Percentiles rank a stretch among this genome's conserved stretches.
Conservation (phyloP, 2,888 invertebrate species). For the Eupithecia subumbrata region DNA sequence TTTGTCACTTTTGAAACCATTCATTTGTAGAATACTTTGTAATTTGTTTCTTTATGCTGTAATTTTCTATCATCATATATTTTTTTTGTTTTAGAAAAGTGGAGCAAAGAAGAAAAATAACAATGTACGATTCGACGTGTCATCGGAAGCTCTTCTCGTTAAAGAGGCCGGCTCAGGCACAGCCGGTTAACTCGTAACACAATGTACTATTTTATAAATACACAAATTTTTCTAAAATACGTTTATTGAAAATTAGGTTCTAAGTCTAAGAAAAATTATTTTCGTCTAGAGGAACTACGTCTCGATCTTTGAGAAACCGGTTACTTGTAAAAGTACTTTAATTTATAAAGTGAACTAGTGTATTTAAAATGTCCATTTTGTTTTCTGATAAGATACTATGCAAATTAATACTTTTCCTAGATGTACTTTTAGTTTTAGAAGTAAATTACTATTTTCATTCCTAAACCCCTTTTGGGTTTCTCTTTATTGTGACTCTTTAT, state of each 20-base stretch:
- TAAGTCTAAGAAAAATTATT: slow-evolving; percentile 27
- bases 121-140: slow-evolving; percentile 72
- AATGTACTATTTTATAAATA: slow-evolving; percentile 8
- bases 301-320: not conserved
- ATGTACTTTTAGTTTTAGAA: slow-evolving; percentile 16
- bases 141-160: slow-evolving; percentile 67
- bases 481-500: slow-evolving; percentile 18
- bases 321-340: not conserved
- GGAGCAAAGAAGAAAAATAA: slow-evolving; percentile 73
- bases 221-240: slow-evolving; percentile 10
- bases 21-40: not conserved
- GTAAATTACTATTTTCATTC: slow-evolving; percentile 30
- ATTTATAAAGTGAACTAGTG: slow-evolving; percentile 2
- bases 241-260: slow-evolving; percentile 35
- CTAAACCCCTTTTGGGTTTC: slow-evolving; percentile 26
- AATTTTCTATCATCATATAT: no score
- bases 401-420: slow-evolving; percentile 6
- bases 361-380: slow-evolving; percentile 10
- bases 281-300: not conserved
- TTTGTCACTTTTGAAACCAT: not conserved
- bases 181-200: slow-evolving; percentile 50
- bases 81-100: slow-evolving; percentile 60
- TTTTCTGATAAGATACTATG: not conserved
- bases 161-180: slow-evolving; percentile 68
- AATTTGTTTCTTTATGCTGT: not conserved